Conservation (phyloP, 1,140 invertebrate genomes). For the Mylabris phalerata region DNA sequence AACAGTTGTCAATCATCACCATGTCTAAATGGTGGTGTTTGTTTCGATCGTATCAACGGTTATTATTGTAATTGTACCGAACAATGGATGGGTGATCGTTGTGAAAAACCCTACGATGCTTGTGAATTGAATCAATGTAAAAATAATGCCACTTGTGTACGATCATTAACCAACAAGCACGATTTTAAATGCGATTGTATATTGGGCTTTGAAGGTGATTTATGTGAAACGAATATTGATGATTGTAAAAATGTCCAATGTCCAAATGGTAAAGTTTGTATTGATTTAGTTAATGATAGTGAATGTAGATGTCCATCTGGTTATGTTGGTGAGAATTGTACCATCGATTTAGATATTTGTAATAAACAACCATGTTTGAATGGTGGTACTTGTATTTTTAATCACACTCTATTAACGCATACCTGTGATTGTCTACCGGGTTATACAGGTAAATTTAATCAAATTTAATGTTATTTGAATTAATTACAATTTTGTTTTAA, state of each 20-base stretch:
- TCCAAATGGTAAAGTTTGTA: constrained; percentile 55
- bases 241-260: constrained; percentile 64
- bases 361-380: constrained; percentile 57
- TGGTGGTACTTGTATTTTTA: constrained; percentile 58
- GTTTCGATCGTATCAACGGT: constrained; percentile 54
- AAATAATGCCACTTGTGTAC: constrained; percentile 62
- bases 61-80: constrained; percentile 60
- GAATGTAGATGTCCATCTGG: constrained; percentile 62
- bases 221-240: constrained; percentile 72
- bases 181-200: constrained; percentile 53
- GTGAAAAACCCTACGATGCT: constrained; percentile 63
- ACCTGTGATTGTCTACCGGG: constrained; percentile 70
- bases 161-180: constrained; percentile 41
- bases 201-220: constrained; percentile 60
- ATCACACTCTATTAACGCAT: constrained; percentile 16
- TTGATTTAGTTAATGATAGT: constrained; percentile 59
- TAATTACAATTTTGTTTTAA: background rate
- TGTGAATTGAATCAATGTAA: constrained; percentile 58
- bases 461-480: background rate
- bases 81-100: constrained; percentile 59
- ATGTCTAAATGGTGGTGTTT: constrained; percentile 66
- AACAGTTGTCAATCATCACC: constrained; percentile 61
- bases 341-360: constrained; percentile 62
- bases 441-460: constrained; percentile 55
- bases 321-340: constrained; percentile 63